Evolutionary conservation across 2,888 invertebrate genomes (phyloP).

Genomic region (Lithophane socia): DNA sequence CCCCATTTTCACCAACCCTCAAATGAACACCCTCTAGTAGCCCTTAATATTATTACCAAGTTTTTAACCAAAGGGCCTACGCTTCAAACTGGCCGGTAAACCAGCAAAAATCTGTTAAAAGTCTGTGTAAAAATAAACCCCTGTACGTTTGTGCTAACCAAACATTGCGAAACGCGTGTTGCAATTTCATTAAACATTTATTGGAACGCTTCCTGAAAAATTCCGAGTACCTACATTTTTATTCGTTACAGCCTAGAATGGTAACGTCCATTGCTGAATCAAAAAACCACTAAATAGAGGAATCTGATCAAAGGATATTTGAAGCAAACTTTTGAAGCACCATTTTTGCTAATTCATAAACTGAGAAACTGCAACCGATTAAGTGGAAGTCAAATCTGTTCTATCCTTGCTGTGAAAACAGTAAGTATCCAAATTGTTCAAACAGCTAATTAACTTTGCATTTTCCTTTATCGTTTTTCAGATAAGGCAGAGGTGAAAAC

Average conservation of each 20-base stretch:
- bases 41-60: slow-evolving; percentile 15
- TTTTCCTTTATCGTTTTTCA: neutral
- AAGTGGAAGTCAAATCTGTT: neutral
- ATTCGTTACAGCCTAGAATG: neutral
- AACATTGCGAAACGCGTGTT: slow-evolving; percentile 11
- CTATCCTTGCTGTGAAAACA: slow-evolving; percentile 12
- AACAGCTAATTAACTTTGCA: slow-evolving; percentile 14
- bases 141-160: slow-evolving; percentile 4
- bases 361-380: neutral
- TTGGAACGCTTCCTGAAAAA: slow-evolving; percentile 8
- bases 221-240: neutral
- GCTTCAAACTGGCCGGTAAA: slow-evolving; percentile 9
- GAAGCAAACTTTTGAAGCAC: neutral
- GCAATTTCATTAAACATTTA: slow-evolving; percentile 20
- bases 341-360: neutral
- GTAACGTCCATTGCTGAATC: neutral
- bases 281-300: neutral
- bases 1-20: neutral
- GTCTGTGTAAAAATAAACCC: slow-evolving; percentile 19
- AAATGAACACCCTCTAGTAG: neutral
- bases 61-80: slow-evolving; percentile 28
- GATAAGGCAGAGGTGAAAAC: slow-evolving; percentile 16
- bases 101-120: slow-evolving; percentile 24
- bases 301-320: neutral
- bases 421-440: slow-evolving; percentile 29